These are phyloP conservation scores for Palythoa caribaeorum DNA, from an alignment of 92 coral and sea anemone species.

Conservation along the genomic window DNA sequence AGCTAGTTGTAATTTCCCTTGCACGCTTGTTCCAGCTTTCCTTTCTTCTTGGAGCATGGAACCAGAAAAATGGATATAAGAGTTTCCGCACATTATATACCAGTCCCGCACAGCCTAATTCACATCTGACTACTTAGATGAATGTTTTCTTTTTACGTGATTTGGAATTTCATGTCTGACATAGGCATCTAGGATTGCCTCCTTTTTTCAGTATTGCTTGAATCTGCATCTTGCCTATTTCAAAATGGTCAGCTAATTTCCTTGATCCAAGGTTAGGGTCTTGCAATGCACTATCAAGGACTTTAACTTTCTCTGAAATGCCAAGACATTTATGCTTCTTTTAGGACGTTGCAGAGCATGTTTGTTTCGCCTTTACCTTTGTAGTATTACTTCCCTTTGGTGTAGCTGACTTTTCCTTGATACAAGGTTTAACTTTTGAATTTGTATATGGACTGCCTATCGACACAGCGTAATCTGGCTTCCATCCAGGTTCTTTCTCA, in stretches of 20 bases:
- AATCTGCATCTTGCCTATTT: constrained; percentile 40
- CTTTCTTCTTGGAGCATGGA: constrained; percentile 60
- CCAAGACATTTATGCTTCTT: constrained; percentile 62
- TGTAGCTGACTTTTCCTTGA: constrained; percentile 6
- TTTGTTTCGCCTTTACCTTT: constrained; percentile 34
- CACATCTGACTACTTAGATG: constrained; percentile 50
- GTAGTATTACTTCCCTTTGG: constrained; percentile 10
- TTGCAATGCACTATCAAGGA: constrained; percentile 54
- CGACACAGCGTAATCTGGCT: constrained; percentile 51
- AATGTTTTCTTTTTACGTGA: constrained; percentile 43
- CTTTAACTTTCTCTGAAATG: constrained; percentile 47
- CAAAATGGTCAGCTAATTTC: constrained; percentile 51
- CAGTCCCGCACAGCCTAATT: constrained; percentile 61
- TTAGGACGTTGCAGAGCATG: constrained; percentile 28
- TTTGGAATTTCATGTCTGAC: constrained; percentile 40
- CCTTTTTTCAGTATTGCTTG: constrained; percentile 3
- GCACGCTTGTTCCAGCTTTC: constrained; percentile 47
- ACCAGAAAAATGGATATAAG: constrained; percentile 48
- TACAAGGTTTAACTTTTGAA: constrained; percentile 19
- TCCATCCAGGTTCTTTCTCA: constrained; percentile 40
- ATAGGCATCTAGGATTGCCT: constrained; percentile 26
- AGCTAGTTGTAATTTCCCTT: constrained; percentile 50
- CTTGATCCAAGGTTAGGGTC: constrained; percentile 62
- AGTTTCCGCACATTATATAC: constrained; percentile 60
- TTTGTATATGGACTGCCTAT: constrained; percentile 41